Percentiles rank a stretch among this genome's conserved stretches.
phyloP scores from a whole-genome alignment of 1,140 invertebrate genomes.

The Lepidostoma basale region DNA sequence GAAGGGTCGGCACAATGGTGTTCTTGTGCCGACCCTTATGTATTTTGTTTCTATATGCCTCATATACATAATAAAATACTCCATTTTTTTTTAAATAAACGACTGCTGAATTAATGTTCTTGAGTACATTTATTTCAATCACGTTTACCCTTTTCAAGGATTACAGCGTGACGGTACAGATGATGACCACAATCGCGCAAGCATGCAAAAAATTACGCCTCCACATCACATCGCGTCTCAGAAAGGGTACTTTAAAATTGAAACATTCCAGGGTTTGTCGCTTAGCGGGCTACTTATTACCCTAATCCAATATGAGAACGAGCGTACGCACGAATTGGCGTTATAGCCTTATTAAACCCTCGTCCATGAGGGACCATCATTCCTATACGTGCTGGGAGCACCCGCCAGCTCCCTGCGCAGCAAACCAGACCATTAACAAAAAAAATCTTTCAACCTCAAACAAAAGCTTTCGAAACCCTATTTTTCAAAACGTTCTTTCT shows the following conservation, averaged over 20 bases:
- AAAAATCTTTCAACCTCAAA: not conserved
- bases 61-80: too few relatives aligned
- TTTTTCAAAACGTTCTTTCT: not conserved
- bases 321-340: slow-evolving; percentile 37
- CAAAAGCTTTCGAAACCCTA: not conserved
- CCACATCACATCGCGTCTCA: not conserved
- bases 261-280: slow-evolving; percentile 25
- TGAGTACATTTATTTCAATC: too few relatives aligned
- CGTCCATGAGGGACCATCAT: slow-evolving; percentile 34
- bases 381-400: slow-evolving; percentile 36
- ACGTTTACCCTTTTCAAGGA: too few relatives aligned
- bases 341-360: slow-evolving; percentile 40
- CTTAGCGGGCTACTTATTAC: slow-evolving; percentile 21
- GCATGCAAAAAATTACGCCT: not conserved
- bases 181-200: too few relatives aligned
- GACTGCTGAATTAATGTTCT: too few relatives aligned
- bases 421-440: not conserved
- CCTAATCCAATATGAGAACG: slow-evolving; percentile 34
- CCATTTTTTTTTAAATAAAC: too few relatives aligned
- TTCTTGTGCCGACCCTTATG: too few relatives aligned
- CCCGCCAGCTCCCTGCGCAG: not conserved
- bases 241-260: slow-evolving; percentile 24
- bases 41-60: too few relatives aligned
- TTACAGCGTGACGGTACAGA: too few relatives aligned
- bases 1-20: too few relatives aligned